These are phyloP conservation scores for Lymantria monacha DNA, from an alignment of 2,888 invertebrate species.

Conservation along the genomic window DNA sequence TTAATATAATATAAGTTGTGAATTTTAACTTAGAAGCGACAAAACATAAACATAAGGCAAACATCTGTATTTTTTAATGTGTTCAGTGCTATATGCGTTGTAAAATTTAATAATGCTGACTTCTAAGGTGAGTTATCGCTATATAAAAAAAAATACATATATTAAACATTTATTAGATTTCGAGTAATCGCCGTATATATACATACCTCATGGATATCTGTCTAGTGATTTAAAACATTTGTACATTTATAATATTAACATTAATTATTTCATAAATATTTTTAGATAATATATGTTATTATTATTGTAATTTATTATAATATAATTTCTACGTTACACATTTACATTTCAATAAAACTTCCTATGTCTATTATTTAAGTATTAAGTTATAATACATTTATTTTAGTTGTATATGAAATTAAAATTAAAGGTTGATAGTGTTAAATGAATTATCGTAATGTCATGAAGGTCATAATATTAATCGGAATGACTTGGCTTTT, in stretches of 20 bases:
- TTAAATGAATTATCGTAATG: too few species aligned
- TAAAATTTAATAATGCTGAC: constrained; percentile 20
- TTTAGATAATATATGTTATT: background rate
- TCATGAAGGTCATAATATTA: background rate
- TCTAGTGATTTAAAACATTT: background rate
- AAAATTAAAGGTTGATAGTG: background rate
- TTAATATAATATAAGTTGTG: too few species aligned
- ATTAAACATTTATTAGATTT: background rate
- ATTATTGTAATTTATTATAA: background rate
- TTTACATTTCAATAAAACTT: background rate
- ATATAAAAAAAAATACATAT: background rate
- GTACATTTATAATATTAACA: background rate
- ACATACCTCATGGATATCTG: background rate
- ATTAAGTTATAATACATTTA: too few species aligned
- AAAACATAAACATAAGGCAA: too few species aligned
- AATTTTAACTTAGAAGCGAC: too few species aligned
- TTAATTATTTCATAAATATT: too few species aligned
- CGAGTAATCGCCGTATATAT: background rate
- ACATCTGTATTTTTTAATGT: too few species aligned
- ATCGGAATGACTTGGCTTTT: background rate
- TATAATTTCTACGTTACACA: background rate
- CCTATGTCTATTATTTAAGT: too few species aligned
- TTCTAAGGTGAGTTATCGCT: constrained; percentile 21
- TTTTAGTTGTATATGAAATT: background rate
- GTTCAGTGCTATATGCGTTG: background rate